Percentiles rank a stretch among this genome's conserved stretches.
These are phyloP conservation scores for Silurus asotus DNA, from an alignment of 2,113 vertebrate genomes.

Conservation along the genomic window DNA sequence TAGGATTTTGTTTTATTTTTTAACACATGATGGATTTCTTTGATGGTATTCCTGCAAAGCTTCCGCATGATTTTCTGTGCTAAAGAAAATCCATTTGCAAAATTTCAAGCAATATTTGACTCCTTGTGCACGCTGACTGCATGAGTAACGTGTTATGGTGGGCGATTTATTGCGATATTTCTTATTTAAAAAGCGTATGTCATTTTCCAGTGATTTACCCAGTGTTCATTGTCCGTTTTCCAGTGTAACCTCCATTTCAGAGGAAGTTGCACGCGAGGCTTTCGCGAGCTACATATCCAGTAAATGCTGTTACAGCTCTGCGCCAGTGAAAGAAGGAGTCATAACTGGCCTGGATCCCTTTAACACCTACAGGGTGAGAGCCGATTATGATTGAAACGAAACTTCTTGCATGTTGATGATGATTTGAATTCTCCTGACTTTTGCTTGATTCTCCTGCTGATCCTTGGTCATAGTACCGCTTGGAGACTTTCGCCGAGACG, in stretches of 20 bases:
- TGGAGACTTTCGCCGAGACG: constrained; percentile 72
- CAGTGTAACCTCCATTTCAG: constrained; percentile 65
- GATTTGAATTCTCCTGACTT: not conserved
- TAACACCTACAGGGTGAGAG: constrained; percentile 68
- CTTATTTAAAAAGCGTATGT: too few relatives aligned
- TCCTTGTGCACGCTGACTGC: too few relatives aligned
- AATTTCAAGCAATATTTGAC: too few relatives aligned
- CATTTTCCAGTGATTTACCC: not conserved
- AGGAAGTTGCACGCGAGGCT: constrained; percentile 57
- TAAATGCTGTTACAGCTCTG: constrained; percentile 62
- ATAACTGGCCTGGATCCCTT: constrained; percentile 65
- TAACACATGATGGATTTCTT: too few relatives aligned
- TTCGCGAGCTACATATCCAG: constrained; percentile 48
- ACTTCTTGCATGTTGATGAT: not conserved
- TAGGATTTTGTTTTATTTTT: too few relatives aligned
- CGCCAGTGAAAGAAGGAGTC: constrained; percentile 61
- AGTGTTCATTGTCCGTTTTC: not conserved
- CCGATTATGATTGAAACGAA: not conserved
- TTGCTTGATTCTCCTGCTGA: not conserved
- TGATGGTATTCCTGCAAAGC: too few relatives aligned
- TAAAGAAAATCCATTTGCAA: too few relatives aligned
- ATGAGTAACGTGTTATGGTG: too few relatives aligned
- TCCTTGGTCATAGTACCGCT: constrained; percentile 59
- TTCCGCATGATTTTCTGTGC: too few relatives aligned
- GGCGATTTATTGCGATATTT: too few relatives aligned